Conservation (phyloP, 2,888 invertebrate genomes). For the Crossocerus cetratus region DNA sequence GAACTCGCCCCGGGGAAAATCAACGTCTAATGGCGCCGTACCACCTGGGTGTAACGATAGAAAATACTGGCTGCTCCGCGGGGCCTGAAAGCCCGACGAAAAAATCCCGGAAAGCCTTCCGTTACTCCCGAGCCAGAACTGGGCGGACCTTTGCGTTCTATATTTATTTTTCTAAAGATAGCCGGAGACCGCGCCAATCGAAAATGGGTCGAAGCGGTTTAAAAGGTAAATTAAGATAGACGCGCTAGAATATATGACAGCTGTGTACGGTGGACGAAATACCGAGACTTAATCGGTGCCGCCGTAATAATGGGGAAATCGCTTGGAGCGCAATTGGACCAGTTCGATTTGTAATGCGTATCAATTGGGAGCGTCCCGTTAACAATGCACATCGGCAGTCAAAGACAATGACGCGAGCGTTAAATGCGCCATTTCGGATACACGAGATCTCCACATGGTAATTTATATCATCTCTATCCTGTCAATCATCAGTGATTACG, state of each 20-base stretch:
- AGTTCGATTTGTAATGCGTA: constrained; percentile 52
- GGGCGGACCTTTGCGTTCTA: no score
- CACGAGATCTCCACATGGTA: no score
- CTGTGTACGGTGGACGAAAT: constrained; percentile 38
- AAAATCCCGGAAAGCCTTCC: background rate
- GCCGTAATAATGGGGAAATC: constrained; percentile 33
- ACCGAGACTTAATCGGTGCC: constrained; percentile 46
- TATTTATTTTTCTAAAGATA: constrained; percentile 1
- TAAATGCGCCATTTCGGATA: no score
- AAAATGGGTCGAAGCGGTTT: no score
- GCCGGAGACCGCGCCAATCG: no score
- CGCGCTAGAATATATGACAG: no score
- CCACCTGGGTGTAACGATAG: constrained; percentile 23
- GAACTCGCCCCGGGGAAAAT: constrained; percentile 30
- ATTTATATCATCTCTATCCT: no score
- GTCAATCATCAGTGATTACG: no score
- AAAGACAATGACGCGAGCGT: no score
- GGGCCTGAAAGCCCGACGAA: background rate
- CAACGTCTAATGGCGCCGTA: constrained; percentile 31
- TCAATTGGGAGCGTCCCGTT: constrained; percentile 42
- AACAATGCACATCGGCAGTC: no score
- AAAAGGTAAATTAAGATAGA: constrained; percentile 41
- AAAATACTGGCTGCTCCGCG: constrained; percentile 15
- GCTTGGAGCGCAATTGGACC: constrained; percentile 27
- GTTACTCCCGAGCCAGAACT: no score